Percentiles rank a stretch among this genome's conserved stretches.
Evolutionary conservation across 2,113 vertebrate species (phyloP).

Genomic region (Hypanus sabinus): DNA sequence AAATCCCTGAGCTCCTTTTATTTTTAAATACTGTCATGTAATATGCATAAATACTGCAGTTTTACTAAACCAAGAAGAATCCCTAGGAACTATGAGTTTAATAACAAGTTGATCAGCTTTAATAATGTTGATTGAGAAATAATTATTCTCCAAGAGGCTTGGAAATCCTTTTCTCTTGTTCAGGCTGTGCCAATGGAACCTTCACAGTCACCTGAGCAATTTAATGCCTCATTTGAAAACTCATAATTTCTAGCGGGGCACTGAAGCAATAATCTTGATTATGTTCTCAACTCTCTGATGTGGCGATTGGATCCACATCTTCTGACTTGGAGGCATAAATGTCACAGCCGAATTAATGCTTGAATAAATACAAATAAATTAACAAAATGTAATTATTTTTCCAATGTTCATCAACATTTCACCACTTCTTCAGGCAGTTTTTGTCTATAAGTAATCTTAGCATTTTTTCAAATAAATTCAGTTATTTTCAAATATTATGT

Average conservation of each 20-base stretch:
- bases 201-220: neutral
- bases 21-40: too few relatives aligned
- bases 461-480: neutral
- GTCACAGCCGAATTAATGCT: neutral
- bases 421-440: neutral
- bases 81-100: neutral
- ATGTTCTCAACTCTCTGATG: neutral
- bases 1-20: too few relatives aligned
- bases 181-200: neutral
- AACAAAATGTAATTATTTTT: neutral
- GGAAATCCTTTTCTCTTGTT: neutral
- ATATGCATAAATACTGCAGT: too few relatives aligned
- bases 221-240: neutral
- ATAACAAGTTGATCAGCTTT: neutral
- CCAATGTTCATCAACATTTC: neutral
- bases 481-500: neutral
- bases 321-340: neutral
- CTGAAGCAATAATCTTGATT: neutral
- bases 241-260: too few relatives aligned
- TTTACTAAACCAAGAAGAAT: neutral
- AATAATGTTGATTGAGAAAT: neutral
- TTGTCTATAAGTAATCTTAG: neutral
- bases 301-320: neutral
- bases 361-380: neutral
- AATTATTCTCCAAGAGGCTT: neutral